These are phyloP conservation scores for Zosterops hypoxanthus DNA, from an alignment of 2,113 vertebrate genomes.

Conservation along the genomic window DNA sequence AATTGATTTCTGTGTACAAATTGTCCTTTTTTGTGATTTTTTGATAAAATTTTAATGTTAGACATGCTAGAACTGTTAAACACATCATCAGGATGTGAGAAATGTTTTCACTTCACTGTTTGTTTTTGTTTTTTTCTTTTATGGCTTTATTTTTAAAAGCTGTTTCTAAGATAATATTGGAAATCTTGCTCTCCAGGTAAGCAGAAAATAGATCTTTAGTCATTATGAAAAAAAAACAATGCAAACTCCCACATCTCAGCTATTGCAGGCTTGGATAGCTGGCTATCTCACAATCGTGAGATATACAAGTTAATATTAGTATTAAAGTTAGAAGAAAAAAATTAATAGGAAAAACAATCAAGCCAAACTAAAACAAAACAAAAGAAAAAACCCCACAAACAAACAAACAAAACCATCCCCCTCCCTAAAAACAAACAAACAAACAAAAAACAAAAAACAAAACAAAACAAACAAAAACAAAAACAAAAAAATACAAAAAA, in stretches of 20 bases:
- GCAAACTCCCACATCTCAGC: not conserved
- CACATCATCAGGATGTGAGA: not conserved
- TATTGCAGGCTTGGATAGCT: not conserved
- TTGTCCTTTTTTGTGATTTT: conserved; percentile 62
- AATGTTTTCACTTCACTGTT: conserved; percentile 1
- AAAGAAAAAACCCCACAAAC: too few species aligned
- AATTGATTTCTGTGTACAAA: conserved; percentile 74
- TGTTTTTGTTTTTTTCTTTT: not conserved
- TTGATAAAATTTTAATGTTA: conserved; percentile 73
- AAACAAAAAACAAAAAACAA: too few species aligned
- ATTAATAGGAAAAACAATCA: not conserved
- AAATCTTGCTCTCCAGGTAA: not conserved
- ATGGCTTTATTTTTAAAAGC: conserved; percentile 32
- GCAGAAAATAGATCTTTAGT: not conserved
- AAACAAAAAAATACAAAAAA: not conserved
- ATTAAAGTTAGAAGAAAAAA: not conserved
- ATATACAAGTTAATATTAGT: not conserved
- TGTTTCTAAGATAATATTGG: not conserved
- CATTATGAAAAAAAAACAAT: not conserved
- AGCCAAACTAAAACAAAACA: too few species aligned
- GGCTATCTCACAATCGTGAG: not conserved
- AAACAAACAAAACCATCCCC: too few species aligned
- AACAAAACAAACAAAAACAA: not conserved
- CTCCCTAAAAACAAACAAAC: too few species aligned
- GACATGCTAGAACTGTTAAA: conserved; percentile 69